Base-by-base conservation (phyloP, 2,113 vertebrate genomes). In the Rissa tridactyla region DNA sequence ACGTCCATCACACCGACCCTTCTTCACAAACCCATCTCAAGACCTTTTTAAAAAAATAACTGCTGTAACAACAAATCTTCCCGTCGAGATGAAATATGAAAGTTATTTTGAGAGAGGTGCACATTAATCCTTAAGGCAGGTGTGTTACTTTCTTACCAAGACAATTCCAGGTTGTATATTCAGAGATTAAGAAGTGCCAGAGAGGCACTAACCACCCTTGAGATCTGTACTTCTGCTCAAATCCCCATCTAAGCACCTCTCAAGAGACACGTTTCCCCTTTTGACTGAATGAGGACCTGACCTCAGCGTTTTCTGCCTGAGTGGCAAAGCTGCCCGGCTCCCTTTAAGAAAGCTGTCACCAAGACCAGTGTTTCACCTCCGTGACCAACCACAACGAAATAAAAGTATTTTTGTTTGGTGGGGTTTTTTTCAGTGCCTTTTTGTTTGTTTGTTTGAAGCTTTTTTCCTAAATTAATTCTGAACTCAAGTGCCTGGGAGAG, bases 1-100 rank as follows among this genome's bases (percentile, higher is more conserved):
- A 16, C 0, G 4, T 10, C 36, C 54, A 14, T 34, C 2, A 1
- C 32, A 6, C 4, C 0, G 12, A 29, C 4, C 36, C 36, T 36
- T 34, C 1, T 57, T 13, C 88, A 90, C 16, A 66, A 61, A 21
- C 32, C 49, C 40, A 10, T 4, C 47, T 70, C 13, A 2, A 1
- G 47, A 26, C 10, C 44, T 34, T 64, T 27, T 32, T 6, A n/a
- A 70, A 71, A 36, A 22, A 29, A 0, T 4, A 52, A 62, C 10
- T 6, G 10, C 46, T 73, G 5, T 22, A 49, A 49, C 5, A 84
- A 66, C 73, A 78, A 51, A 81, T 68, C 82, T 69, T 69, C 52
- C 6, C 1, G 3, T 13, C 62, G 10, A 60, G 13, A 54, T 47
- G 61, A 90, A 90, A 64, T 13, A 82, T 1, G 4, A 1, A 69